A percentile compares a stretch with the other conserved stretches of the same genome.
Conservation (phyloP, 2,797 vertebrate genomes). For the Argyrosomus regius region DNA sequence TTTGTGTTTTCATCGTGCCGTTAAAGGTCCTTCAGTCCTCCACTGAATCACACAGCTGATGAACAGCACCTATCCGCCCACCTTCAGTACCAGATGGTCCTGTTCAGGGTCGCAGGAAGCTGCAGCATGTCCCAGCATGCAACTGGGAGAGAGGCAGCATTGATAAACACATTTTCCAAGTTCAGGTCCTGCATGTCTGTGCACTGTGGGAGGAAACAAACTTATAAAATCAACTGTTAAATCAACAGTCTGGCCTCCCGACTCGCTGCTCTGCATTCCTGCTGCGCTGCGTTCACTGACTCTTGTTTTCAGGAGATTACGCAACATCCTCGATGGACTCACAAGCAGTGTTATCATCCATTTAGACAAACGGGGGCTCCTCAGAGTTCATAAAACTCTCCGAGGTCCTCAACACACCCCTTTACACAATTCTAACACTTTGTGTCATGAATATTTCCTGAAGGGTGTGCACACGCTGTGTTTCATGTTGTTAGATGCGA, state of each 20-base stretch:
- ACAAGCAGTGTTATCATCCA: neutral
- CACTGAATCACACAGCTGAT: no score
- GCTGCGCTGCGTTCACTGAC: constrained; percentile 13
- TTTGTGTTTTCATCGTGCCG: no score
- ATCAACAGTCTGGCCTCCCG: neutral
- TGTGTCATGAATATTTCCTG: neutral
- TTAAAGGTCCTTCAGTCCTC: no score
- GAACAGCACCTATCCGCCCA: no score
- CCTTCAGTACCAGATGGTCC: neutral
- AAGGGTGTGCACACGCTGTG: neutral
- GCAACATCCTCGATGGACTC: neutral
- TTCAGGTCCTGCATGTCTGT: neutral
- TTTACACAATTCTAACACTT: neutral
- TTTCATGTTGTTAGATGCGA: neutral
- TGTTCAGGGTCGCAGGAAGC: neutral
- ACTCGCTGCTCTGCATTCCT: constrained; percentile 36
- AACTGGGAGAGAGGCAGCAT: neutral
- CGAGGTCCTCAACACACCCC: constrained; percentile 8
- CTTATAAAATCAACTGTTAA: neutral
- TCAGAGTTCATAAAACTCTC: neutral
- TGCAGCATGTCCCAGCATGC: constrained; percentile 43
- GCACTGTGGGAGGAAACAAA: constrained; percentile 2
- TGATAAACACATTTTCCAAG: neutral
- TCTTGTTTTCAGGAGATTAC: neutral
- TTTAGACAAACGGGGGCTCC: neutral